These are phyloP conservation scores for Acleris cristana DNA, from an alignment of 2,888 invertebrate genomes.

Conservation along the genomic window DNA sequence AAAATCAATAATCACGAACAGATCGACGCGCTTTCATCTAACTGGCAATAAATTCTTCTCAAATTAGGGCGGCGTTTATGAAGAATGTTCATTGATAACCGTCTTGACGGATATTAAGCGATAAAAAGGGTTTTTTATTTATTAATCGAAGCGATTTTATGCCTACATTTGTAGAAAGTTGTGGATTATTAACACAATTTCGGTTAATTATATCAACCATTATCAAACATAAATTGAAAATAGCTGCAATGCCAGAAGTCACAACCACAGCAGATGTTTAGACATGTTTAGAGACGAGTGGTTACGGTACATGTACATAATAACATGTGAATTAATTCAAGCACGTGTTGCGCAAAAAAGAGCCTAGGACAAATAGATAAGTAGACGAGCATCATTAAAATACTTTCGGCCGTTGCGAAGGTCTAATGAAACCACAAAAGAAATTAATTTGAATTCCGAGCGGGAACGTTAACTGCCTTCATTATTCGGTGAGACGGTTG, in stretches of 20 bases:
- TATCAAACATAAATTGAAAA: no score
- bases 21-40: slow-evolving; percentile 40
- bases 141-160: neutral
- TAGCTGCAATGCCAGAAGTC: neutral
- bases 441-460: slow-evolving; percentile 30
- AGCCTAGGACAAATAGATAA: slow-evolving; percentile 25
- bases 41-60: slow-evolving; percentile 30
- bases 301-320: slow-evolving; percentile 17
- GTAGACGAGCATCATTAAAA: slow-evolving; percentile 32
- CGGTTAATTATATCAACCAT: no score
- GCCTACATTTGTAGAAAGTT: neutral
- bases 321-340: slow-evolving; percentile 23
- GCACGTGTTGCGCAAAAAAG: slow-evolving; percentile 22
- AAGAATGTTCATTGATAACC: slow-evolving; percentile 10
- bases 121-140: slow-evolving; percentile 3
- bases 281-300: slow-evolving; percentile 10
- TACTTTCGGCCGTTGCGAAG: slow-evolving; percentile 9
- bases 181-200: neutral
- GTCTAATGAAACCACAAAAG: slow-evolving; percentile 25
- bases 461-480: slow-evolving; percentile 30
- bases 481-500: slow-evolving; percentile 13
- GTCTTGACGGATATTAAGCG: slow-evolving; percentile 13
- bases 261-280: slow-evolving; percentile 6
- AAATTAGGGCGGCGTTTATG: slow-evolving; percentile 29
- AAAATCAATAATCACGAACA: slow-evolving; percentile 59